Percentiles rank a stretch among this genome's conserved stretches.
phyloP scores from a whole-genome alignment of 2,888 invertebrate genomes.

The Aplocera efformata region DNA sequence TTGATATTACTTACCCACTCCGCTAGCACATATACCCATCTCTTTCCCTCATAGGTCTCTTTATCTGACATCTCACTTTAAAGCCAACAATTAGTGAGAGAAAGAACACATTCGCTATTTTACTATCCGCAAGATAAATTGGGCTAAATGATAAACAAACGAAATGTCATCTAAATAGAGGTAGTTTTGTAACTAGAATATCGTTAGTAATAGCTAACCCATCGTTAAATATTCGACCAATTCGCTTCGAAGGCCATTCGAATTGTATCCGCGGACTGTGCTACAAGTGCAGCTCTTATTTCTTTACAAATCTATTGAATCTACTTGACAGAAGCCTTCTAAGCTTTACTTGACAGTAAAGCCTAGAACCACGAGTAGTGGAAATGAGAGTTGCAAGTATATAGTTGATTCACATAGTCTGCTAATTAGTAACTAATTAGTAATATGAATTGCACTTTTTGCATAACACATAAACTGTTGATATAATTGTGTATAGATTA shows the following conservation, averaged over 20 bases:
- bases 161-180: constrained; percentile 43
- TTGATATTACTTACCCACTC: neutral
- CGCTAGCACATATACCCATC: too few species aligned
- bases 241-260: constrained; percentile 46
- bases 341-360: too few species aligned
- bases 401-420: constrained; percentile 17
- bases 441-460: constrained; percentile 68
- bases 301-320: neutral
- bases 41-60: too few species aligned
- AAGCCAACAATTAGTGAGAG: too few species aligned
- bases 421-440: constrained; percentile 31
- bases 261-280: constrained; percentile 29
- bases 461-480: constrained; percentile 71
- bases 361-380: constrained; percentile 11
- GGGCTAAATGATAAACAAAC: constrained; percentile 44
- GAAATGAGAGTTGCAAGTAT: constrained; percentile 14
- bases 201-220: constrained; percentile 16
- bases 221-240: constrained; percentile 45
- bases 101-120: too few species aligned
- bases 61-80: too few species aligned
- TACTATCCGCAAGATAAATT: constrained; percentile 28
- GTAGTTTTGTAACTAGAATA: constrained; percentile 45
- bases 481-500: constrained; percentile 68
- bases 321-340: neutral
- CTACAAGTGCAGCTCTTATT: constrained; percentile 23